phyloP scores from a whole-genome alignment of 92 coral and sea anemone genomes.

The Diadumene lineata region DNA sequence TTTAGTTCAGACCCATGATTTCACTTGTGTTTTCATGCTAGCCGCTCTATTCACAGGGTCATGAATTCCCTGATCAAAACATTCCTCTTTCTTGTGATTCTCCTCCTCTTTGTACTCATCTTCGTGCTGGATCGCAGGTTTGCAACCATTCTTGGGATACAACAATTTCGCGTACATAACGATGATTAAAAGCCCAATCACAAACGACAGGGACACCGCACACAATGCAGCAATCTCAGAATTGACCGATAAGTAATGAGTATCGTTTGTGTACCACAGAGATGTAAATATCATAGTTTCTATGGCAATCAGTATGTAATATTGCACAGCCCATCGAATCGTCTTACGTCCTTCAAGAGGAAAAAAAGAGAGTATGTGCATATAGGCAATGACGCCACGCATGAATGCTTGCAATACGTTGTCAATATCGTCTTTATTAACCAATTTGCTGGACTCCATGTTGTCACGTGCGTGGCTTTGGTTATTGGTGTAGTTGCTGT shows the following conservation, averaged over 20 bases:
- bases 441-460: not conserved
- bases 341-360: slow-evolving; percentile 63
- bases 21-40: slow-evolving; percentile 14
- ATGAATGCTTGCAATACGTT: slow-evolving; percentile 56
- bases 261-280: slow-evolving; percentile 69
- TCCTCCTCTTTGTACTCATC: slow-evolving; percentile 27
- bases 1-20: slow-evolving; percentile 36
- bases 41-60: slow-evolving; percentile 1
- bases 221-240: slow-evolving; percentile 70
- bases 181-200: slow-evolving; percentile 60
- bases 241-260: slow-evolving; percentile 35
- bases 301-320: slow-evolving; percentile 50
- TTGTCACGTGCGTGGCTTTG: not conserved
- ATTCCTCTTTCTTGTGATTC: slow-evolving; percentile 5
- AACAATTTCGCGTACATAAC: slow-evolving; percentile 56
- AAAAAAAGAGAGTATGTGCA: slow-evolving; percentile 79
- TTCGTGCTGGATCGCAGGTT: too few relatives aligned
- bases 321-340: slow-evolving; percentile 62
- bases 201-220: slow-evolving; percentile 46
- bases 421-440: not conserved
- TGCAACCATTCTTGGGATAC: slow-evolving; percentile 69
- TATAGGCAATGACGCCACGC: slow-evolving; percentile 68
- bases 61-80: slow-evolving; percentile 13
- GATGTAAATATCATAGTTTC: slow-evolving; percentile 62
- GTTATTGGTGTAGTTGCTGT: not conserved